phyloP scores from a whole-genome alignment of 2,888 invertebrate genomes.

The Xylocampa areola region DNA sequence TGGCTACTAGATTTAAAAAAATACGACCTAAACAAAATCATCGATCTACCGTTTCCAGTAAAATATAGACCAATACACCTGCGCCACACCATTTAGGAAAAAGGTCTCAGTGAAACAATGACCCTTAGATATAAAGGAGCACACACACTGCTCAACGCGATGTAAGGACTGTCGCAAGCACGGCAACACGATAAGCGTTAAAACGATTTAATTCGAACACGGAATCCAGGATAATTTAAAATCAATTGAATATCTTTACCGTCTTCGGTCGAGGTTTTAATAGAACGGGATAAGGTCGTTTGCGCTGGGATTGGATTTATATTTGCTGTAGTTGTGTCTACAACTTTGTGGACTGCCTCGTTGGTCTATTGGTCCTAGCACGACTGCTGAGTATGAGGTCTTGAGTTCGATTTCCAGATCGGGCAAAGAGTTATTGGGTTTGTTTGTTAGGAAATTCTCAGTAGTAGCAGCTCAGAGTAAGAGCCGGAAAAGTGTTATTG shows the following conservation, averaged over 20 bases:
- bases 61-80: constrained; percentile 50
- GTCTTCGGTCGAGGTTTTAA: constrained; percentile 32
- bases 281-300: constrained; percentile 22
- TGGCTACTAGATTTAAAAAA: no score
- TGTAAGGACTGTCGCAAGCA: no score
- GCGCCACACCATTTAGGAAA: constrained; percentile 44
- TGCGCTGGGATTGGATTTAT: constrained; percentile 17
- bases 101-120: constrained; percentile 39
- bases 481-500: no score
- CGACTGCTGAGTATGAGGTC: no score
- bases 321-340: constrained; percentile 10
- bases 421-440: no score
- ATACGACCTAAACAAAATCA: constrained; percentile 13
- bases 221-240: constrained; percentile 19
- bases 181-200: constrained; percentile 1
- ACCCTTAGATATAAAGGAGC: constrained; percentile 26
- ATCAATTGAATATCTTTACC: constrained; percentile 31
- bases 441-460: no score
- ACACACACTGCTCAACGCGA: neutral
- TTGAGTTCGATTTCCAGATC: no score
- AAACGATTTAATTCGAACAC: constrained; percentile 28
- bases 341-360: no score
- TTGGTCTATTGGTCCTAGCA: no score
- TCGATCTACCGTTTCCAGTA: constrained; percentile 34
- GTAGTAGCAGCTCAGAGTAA: no score